These are phyloP conservation scores for Amphiprion ocellaris DNA, from an alignment of 2,113 vertebrate species.

Conservation along the genomic window DNA sequence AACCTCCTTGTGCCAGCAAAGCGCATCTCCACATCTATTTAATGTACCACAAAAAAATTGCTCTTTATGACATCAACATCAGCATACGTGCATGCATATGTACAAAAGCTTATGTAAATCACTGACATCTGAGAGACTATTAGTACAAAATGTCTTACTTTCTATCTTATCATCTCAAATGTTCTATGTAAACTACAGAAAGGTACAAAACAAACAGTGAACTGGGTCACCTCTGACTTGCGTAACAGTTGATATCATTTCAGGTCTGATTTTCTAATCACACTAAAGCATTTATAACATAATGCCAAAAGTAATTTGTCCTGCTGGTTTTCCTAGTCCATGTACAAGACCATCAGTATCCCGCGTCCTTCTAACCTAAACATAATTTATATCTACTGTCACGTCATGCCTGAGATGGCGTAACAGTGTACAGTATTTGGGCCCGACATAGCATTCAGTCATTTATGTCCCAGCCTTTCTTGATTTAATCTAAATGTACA, in stretches of 20 bases:
- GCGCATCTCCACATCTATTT: not conserved
- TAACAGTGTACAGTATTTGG: not conserved
- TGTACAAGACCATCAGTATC: slow-evolving; percentile 50
- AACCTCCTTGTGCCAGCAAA: not conserved
- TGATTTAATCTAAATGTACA: slow-evolving; percentile 7
- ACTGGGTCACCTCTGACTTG: slow-evolving; percentile 44
- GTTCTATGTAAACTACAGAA: slow-evolving; percentile 22
- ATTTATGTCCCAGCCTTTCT: slow-evolving; percentile 5
- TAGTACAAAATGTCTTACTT: slow-evolving; percentile 13
- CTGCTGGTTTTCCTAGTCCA: slow-evolving; percentile 42
- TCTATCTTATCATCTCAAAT: slow-evolving; percentile 29
- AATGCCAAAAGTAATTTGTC: slow-evolving; percentile 43
- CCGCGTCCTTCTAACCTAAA: slow-evolving; percentile 36
- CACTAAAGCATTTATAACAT: slow-evolving; percentile 19
- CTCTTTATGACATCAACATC: not conserved
- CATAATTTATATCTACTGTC: slow-evolving; percentile 16
- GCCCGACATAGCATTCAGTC: not conserved
- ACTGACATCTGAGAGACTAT: not conserved
- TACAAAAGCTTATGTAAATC: not conserved
- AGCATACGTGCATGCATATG: not conserved
- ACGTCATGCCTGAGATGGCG: slow-evolving; percentile 15
- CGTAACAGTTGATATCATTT: slow-evolving; percentile 42
- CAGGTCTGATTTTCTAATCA: slow-evolving; percentile 56
- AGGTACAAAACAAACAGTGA: slow-evolving; percentile 51
- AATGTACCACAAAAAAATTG: not conserved